These are phyloP conservation scores for Dasyprocta punctata DNA, from an alignment of 2,113 vertebrate genomes.

Conservation along the genomic window DNA sequence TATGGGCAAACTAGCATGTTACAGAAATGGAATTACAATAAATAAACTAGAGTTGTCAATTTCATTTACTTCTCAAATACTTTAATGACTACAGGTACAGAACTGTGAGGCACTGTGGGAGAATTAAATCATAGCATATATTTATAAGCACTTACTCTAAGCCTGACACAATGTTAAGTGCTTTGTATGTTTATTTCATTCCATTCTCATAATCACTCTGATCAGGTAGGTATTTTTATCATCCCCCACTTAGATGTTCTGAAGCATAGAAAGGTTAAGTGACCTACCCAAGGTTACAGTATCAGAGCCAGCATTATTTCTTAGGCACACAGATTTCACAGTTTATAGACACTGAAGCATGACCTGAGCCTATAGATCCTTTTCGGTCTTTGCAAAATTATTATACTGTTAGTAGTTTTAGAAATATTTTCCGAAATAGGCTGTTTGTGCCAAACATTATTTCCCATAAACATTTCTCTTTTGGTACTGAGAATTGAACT, in stretches of 20 bases:
- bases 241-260: neutral
- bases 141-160: slow-evolving; percentile 36
- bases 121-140: slow-evolving; percentile 40
- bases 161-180: neutral
- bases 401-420: slow-evolving; percentile 55
- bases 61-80: slow-evolving; percentile 4
- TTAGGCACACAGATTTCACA: neutral
- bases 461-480: slow-evolving; percentile 3
- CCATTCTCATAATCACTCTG: neutral
- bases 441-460: slow-evolving; percentile 23
- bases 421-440: slow-evolving; percentile 20
- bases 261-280: slow-evolving; percentile 14
- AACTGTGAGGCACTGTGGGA: slow-evolving; percentile 22
- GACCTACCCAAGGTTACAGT: neutral
- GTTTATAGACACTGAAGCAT: slow-evolving; percentile 4
- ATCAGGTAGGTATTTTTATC: slow-evolving; percentile 32
- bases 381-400: slow-evolving; percentile 41
- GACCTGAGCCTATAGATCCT: neutral
- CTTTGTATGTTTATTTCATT: slow-evolving; percentile 42
- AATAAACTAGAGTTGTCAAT: slow-evolving; percentile 29
- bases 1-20: slow-evolving; percentile 2
- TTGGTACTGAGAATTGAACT: neutral
- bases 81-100: neutral
- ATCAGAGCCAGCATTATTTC: neutral
- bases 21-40: slow-evolving; percentile 7